phyloP scores from a whole-genome alignment of 2,113 vertebrate genomes.

The Illadopsis cleaveri region DNA sequence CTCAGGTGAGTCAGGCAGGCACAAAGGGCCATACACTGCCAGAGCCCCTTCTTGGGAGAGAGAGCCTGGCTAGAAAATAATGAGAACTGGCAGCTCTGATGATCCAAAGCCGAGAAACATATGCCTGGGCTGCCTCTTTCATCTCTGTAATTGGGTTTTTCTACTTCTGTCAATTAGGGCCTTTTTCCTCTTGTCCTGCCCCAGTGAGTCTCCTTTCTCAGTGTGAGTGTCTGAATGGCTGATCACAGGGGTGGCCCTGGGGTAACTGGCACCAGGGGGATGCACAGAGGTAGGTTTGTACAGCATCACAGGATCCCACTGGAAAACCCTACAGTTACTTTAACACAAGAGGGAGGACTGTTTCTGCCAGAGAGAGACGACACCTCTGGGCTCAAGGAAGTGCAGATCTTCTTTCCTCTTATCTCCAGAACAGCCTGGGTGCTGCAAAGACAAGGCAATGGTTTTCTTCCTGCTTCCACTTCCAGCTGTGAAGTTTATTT shows the following conservation, averaged over 20 bases:
- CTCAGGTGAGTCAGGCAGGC: background rate
- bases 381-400: background rate
- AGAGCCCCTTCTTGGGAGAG: background rate
- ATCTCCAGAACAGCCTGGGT: background rate
- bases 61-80: slow-evolving; percentile 48
- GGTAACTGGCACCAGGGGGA: background rate
- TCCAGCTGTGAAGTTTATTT: background rate
- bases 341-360: background rate
- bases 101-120: slow-evolving; percentile 53
- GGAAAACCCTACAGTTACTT: background rate
- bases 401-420: background rate
- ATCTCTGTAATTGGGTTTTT: slow-evolving; percentile 65
- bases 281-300: background rate
- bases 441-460: background rate
- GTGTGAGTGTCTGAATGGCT: background rate
- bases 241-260: slow-evolving; percentile 1
- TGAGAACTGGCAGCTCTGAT: slow-evolving; percentile 52
- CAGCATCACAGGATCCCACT: background rate
- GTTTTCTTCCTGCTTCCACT: background rate
- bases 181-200: background rate
- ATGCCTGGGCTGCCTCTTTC: slow-evolving; percentile 53
- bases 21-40: background rate
- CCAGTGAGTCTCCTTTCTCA: background rate
- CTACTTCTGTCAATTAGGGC: slow-evolving; percentile 48
- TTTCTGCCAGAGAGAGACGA: background rate